Conservation (phyloP, 1,140 invertebrate species). For the Procambarus clarkii region DNA sequence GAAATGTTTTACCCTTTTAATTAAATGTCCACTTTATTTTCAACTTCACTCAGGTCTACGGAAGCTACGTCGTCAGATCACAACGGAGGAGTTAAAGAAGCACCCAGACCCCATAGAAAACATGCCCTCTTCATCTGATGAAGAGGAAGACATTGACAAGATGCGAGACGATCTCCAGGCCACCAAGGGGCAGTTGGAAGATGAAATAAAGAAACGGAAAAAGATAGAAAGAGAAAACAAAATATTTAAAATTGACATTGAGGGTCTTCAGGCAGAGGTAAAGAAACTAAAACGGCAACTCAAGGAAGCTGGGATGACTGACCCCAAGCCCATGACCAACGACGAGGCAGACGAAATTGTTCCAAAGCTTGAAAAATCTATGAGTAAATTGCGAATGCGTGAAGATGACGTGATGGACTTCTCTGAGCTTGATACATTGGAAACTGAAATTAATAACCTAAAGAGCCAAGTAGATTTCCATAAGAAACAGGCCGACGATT, state of each 20-base stretch:
- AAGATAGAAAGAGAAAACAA: constrained; percentile 91
- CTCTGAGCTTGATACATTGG: constrained; percentile 74
- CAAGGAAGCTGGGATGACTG: constrained; percentile 73
- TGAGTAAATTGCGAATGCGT: constrained; percentile 86
- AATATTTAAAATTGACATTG: constrained; percentile 76
- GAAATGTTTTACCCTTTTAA: too few relatives aligned
- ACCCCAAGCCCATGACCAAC: constrained; percentile 70
- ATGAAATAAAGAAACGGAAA: constrained; percentile 90
- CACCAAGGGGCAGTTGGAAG: constrained; percentile 91
- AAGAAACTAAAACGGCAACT: constrained; percentile 75
- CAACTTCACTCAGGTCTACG: constrained; percentile 80
- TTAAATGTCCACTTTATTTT: too few relatives aligned
- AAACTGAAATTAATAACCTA: constrained; percentile 77
- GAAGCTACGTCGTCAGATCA: constrained; percentile 82
- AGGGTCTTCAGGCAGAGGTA: constrained; percentile 78
- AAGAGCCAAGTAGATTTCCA: constrained; percentile 86
- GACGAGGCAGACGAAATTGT: constrained; percentile 67
- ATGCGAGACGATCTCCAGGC: constrained; percentile 93
- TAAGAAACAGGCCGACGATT: constrained; percentile 85
- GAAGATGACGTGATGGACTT: constrained; percentile 79
- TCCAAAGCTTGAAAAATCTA: constrained; percentile 79
- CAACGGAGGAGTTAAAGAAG: constrained; percentile 13
- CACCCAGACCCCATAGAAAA: constrained; percentile 85
- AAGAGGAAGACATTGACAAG: constrained; percentile 92
- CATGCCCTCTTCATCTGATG: constrained; percentile 82